These are phyloP conservation scores for Parasteatoda lunata DNA, from an alignment of 2,888 invertebrate species.

Conservation along the genomic window DNA sequence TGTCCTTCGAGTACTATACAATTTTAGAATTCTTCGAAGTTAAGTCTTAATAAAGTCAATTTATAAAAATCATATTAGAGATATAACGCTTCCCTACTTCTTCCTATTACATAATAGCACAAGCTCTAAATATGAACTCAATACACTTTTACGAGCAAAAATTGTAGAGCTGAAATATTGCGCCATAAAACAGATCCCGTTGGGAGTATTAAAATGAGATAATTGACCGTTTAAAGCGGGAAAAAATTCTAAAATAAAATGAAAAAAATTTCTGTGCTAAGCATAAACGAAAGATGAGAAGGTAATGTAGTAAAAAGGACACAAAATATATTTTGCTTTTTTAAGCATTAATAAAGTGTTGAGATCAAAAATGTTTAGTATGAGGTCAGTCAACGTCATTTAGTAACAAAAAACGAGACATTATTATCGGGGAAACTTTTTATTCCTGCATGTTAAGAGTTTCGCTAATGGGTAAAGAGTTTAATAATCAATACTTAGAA, in stretches of 20 bases:
- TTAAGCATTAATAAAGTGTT: conserved; percentile 41
- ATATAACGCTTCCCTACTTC: conserved; percentile 14
- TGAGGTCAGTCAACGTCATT: conserved; percentile 32
- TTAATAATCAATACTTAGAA: neutral
- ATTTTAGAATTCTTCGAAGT: no score
- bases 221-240: conserved; percentile 59
- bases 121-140: conserved; percentile 13
- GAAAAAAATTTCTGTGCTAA: conserved; percentile 18
- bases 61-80: conserved; percentile 34
- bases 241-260: conserved; percentile 25
- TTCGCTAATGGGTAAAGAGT: neutral
- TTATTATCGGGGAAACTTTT: neutral
- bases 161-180: conserved; percentile 52
- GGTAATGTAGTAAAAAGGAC: conserved; percentile 59
- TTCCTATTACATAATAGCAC: conserved; percentile 19
- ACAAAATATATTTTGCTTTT: conserved; percentile 44
- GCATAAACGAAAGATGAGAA: conserved; percentile 38
- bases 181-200: conserved; percentile 48
- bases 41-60: conserved; percentile 33
- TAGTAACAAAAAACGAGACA: conserved; percentile 24
- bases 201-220: conserved; percentile 62
- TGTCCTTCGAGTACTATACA: no score
- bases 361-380: conserved; percentile 34
- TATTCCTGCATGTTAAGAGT: neutral
- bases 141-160: conserved; percentile 33